phyloP scores from a whole-genome alignment of 2,888 invertebrate species.

The Tenthredo amoena region DNA sequence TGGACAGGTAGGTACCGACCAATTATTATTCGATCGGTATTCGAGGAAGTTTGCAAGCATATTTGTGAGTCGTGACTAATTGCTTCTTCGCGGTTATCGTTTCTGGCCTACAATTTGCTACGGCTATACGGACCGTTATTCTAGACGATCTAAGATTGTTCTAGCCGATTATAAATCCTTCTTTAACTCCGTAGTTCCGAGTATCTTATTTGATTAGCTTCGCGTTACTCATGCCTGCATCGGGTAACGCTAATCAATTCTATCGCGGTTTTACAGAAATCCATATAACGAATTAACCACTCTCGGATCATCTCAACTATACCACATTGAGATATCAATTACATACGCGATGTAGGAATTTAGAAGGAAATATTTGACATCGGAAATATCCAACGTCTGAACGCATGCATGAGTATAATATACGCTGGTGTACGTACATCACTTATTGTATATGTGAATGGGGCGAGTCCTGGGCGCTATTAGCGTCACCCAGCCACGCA shows the following conservation, averaged over 20 bases:
- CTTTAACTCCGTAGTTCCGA: slow-evolving; percentile 26
- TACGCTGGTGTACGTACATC: slow-evolving; percentile 1
- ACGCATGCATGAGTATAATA: background rate
- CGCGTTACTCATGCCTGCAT: background rate
- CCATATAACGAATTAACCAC: background rate
- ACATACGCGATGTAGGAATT: background rate
- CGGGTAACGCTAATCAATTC: slow-evolving; percentile 31
- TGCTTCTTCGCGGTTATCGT: slow-evolving; percentile 47
- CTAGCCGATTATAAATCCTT: slow-evolving; percentile 43
- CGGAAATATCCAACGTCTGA: background rate
- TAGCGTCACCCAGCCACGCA: slow-evolving; percentile 50
- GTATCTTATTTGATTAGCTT: slow-evolving; percentile 39
- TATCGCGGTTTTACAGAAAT: background rate
- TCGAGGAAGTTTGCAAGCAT: slow-evolving; percentile 40
- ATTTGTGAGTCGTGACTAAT: slow-evolving; percentile 51
- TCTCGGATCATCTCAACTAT: background rate
- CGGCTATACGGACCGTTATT: slow-evolving; percentile 48
- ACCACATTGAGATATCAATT: background rate
- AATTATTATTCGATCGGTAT: slow-evolving; percentile 48
- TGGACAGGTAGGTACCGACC: slow-evolving; percentile 8
- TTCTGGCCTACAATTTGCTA: slow-evolving; percentile 38
- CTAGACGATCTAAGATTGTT: slow-evolving; percentile 37
- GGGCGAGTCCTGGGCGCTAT: slow-evolving; percentile 47
- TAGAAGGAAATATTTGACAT: background rate
- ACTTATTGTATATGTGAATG: slow-evolving; percentile 38